These are phyloP conservation scores for Lampris incognitus DNA, from an alignment of 2,113 vertebrate genomes.

Conservation along the genomic window DNA sequence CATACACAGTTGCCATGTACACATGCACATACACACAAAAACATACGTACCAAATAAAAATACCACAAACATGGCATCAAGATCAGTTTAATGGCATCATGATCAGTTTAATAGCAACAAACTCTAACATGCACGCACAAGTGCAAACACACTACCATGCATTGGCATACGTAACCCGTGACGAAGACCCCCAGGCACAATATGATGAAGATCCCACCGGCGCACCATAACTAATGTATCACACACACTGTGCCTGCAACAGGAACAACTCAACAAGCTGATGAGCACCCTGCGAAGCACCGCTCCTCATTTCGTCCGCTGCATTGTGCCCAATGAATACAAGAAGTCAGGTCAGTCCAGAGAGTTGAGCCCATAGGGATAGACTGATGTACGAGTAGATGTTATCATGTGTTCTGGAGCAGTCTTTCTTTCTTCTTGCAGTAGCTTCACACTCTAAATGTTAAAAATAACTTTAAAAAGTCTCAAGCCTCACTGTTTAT, in stretches of 20 bases:
- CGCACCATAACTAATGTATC: background rate
- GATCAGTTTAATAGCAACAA: background rate
- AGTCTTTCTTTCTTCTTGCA: too few relatives aligned
- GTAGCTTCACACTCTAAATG: too few relatives aligned
- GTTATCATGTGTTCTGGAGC: too few relatives aligned
- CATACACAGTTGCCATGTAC: background rate
- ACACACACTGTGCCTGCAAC: constrained; percentile 12
- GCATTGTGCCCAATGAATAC: constrained; percentile 87
- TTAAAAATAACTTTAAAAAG: too few relatives aligned
- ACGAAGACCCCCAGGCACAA: background rate
- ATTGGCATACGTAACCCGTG: too few relatives aligned
- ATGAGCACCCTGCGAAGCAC: constrained; percentile 88
- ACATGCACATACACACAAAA: background rate
- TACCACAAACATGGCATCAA: background rate
- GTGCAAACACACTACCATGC: background rate
- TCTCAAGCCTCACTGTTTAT: too few relatives aligned
- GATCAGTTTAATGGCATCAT: too few relatives aligned
- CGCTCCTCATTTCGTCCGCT: constrained; percentile 88
- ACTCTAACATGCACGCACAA: background rate
- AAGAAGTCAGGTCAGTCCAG: constrained; percentile 74
- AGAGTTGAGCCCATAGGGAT: too few relatives aligned
- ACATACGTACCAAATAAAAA: constrained; percentile 1
- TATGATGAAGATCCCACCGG: background rate
- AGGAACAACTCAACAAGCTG: constrained; percentile 90
- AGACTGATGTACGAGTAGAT: too few relatives aligned